Evolutionary conservation across 2,888 invertebrate genomes (phyloP).

Genomic region (Orthonevra nobilis): DNA sequence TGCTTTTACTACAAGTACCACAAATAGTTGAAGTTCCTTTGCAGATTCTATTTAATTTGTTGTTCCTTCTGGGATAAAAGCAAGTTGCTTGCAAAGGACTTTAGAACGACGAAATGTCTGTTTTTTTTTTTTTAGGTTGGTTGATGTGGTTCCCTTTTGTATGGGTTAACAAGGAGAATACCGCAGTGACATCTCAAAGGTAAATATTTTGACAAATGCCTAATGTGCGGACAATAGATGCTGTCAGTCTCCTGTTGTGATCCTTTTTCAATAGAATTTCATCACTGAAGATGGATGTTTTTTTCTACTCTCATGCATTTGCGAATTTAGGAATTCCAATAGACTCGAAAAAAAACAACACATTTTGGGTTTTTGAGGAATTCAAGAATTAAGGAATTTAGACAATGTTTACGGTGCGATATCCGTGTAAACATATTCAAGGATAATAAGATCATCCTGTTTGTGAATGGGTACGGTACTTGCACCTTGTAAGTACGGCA

Average conservation of each 20-base stretch:
- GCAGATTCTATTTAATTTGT: constrained; percentile 4
- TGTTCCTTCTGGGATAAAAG: too few relatives aligned
- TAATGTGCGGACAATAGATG: constrained; percentile 71
- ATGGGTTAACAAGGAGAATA: constrained; percentile 52
- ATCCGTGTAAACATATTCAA: too few relatives aligned
- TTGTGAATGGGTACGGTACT: too few relatives aligned
- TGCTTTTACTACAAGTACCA: constrained; percentile 3
- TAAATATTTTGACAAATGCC: constrained; percentile 74
- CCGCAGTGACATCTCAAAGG: constrained; percentile 71
- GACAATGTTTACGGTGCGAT: too few relatives aligned
- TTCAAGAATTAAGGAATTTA: too few relatives aligned
- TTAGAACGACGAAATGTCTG: constrained; percentile 1
- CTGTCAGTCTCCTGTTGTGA: constrained; percentile 71
- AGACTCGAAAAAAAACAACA: too few relatives aligned
- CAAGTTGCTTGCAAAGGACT: constrained; percentile 13
- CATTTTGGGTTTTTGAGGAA: too few relatives aligned
- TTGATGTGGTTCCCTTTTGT: constrained; percentile 16
- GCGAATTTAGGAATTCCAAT: constrained; percentile 13
- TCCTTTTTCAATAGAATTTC: constrained; percentile 41
- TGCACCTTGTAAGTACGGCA: too few relatives aligned
- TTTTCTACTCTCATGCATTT: neutral
- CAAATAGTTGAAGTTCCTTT: constrained; percentile 9
- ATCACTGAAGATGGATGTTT: neutral
- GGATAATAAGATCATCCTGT: too few relatives aligned
- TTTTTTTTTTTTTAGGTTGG: neutral